Base-by-base conservation (phyloP, 2,797 vertebrate species). In the Schizopygopsis malacanthus region DNA sequence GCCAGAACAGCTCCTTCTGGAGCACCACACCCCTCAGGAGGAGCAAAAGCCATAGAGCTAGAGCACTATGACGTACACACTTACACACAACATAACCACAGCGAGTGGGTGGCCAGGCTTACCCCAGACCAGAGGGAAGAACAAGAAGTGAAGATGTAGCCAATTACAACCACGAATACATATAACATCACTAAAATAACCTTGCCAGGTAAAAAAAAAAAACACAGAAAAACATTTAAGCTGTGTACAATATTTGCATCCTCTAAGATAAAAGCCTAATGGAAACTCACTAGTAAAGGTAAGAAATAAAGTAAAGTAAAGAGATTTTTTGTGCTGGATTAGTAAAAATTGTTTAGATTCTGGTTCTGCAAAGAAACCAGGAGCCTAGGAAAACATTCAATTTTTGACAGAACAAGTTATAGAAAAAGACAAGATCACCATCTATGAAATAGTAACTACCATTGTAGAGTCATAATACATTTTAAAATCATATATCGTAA, bases 1-100 rank as follows among this genome's bases (percentile, higher is more conserved):
- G 88, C 84, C 90, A 85, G 47, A 63, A 28, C 1, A 4, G 75
- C 69, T 75, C 52, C 77, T 79, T 72, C 73, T 73, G 54, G 73
- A 18, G 47, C 28, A 56, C 79, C 54, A 73, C 80, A 71, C 69
- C 87, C 67, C 73, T 20, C 10, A 65, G 45, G 45, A 82, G 50
- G 39, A 87, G 39, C 37, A 72, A 8, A 59, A 82, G 54, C 33
- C 69, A 47, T 37, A 28, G 56, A 41, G 50, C 80, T 61, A 50
- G 75, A 85, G 61, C 11, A 79, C 41, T 1, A 0, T 83, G 84
- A 86, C 76, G 67, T 54, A 80, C 4, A 28, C n/a, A 11, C 33
- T 59, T 78, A 82, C 84, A 59, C 63, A 82, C n/a, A 37, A 41
- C 1, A 4, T 45, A 86, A 75, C 56, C 33, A 0, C 39, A 25